Evolutionary conservation across 2,888 invertebrate species (phyloP).

Genomic region (Chaetogeoica ovagalla): DNA sequence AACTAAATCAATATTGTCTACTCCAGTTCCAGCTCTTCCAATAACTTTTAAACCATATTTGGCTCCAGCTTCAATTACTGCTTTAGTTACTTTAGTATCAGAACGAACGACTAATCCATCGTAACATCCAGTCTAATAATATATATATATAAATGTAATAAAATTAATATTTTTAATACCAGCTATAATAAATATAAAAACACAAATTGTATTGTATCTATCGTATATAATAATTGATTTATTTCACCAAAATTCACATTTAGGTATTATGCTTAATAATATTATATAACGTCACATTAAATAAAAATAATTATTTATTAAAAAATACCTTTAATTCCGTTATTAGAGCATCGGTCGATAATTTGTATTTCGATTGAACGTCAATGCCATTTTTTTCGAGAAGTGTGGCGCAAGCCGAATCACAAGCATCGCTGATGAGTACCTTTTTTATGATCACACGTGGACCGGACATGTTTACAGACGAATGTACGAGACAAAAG

Average conservation of each 20-base stretch:
- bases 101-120: slow-evolving; percentile 92
- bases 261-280: background rate
- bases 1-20: slow-evolving; percentile 92
- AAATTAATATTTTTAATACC: slow-evolving; percentile 1
- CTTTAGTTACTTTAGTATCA: slow-evolving; percentile 86
- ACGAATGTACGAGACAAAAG: slow-evolving; percentile 2
- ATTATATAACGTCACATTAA: background rate
- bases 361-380: slow-evolving; percentile 77
- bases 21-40: slow-evolving; percentile 96
- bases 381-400: slow-evolving; percentile 75
- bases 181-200: too few species aligned
- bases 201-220: background rate
- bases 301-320: slow-evolving; percentile 4
- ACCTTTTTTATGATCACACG: slow-evolving; percentile 69
- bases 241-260: background rate
- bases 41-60: slow-evolving; percentile 74
- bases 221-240: background rate
- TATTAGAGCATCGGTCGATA: slow-evolving; percentile 73
- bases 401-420: slow-evolving; percentile 80
- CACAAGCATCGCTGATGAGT: slow-evolving; percentile 90
- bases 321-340: slow-evolving; percentile 75
- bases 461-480: slow-evolving; percentile 23
- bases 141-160: too few species aligned
- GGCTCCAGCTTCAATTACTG: slow-evolving; percentile 75
- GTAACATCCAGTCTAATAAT: slow-evolving; percentile 60